Evolutionary conservation across 2,113 vertebrate species (phyloP), one percentile per base, ranked within the genome.

Genomic region (Marmota flaviventris): DNA sequence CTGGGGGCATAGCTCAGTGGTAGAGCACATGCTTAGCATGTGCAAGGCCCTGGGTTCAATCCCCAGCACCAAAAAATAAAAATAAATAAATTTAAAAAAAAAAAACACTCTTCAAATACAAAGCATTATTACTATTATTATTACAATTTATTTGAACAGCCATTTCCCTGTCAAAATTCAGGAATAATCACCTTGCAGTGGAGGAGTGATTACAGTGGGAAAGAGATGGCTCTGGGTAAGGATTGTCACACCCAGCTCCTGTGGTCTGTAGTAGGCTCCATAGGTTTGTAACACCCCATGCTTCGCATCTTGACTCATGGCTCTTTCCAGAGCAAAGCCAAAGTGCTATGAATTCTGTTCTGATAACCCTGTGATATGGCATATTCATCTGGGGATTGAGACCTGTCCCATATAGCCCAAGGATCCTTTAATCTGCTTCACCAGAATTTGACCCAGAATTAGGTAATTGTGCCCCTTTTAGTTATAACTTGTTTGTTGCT

Each of bases 161-260:
- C 98, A 98, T 98, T 97, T 98, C 98, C 98, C 97, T 98, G 98
- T 98, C 98, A 98, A 97, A 98, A 98, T 98, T 98, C 96, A 98
- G 98, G 97, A 98, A 97, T 98, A 98, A 97, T 94, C 98, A 98
- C 97, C 98, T 97, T 98, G 98, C 98, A 98, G 95, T 98, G 98
- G 98, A 98, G 98, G 96, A 98, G 97, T 96, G 98, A 97, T 98
- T 97, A 95, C 97, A 98, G 97, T 98, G 97, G 96, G 97, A 98
- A 97, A 98, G 97, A 98, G 98, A 97, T 98, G 97, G 98, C 97
- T 98, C 97, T 98, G 98, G 98, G 98, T 98, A 98, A 98, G 98
- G 97, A 98, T 75, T 97, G 97, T 98, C 98, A 96, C 97, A 85
- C 98, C 98, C 97, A 98, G 98, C 97, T 98, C 97, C 97, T 97